These are phyloP conservation scores for Tetheella fluctuosa DNA, from an alignment of 2,888 invertebrate species.

Conservation along the genomic window DNA sequence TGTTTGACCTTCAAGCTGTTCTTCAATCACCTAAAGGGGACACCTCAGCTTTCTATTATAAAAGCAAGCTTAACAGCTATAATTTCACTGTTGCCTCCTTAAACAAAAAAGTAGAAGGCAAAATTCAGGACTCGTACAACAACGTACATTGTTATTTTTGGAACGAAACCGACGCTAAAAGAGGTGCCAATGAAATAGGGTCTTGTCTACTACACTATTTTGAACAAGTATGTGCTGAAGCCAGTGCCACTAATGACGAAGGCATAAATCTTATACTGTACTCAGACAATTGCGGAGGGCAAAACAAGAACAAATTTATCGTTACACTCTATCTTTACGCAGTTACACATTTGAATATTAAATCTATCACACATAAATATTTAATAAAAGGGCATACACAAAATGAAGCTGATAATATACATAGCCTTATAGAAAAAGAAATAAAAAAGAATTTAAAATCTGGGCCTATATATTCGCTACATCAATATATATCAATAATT, in stretches of 20 bases:
- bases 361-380: conserved; percentile 28
- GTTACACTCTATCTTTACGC: conserved; percentile 24
- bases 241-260: conserved; percentile 17
- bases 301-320: conserved; percentile 33
- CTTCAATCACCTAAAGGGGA: conserved; percentile 29
- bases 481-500: conserved; percentile 26
- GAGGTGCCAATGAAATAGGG: conserved; percentile 25
- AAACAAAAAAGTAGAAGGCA: conserved; percentile 22
- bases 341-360: conserved; percentile 23
- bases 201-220: conserved; percentile 7
- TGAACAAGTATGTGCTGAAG: too few species aligned
- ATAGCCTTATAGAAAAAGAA: conserved; percentile 31
- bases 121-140: conserved; percentile 21
- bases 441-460: conserved; percentile 26
- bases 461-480: conserved; percentile 26
- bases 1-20: conserved; percentile 33
- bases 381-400: conserved; percentile 31
- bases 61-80: conserved; percentile 20
- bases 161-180: conserved; percentile 33
- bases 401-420: conserved; percentile 25
- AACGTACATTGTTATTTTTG: conserved; percentile 33
- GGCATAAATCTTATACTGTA: conserved; percentile 25
- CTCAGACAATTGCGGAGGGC: conserved; percentile 28
- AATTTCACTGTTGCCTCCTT: conserved; percentile 29
- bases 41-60: conserved; percentile 31